Base-by-base conservation (phyloP, 2,888 invertebrate species). In the Zhuqinia jingwanae region DNA sequence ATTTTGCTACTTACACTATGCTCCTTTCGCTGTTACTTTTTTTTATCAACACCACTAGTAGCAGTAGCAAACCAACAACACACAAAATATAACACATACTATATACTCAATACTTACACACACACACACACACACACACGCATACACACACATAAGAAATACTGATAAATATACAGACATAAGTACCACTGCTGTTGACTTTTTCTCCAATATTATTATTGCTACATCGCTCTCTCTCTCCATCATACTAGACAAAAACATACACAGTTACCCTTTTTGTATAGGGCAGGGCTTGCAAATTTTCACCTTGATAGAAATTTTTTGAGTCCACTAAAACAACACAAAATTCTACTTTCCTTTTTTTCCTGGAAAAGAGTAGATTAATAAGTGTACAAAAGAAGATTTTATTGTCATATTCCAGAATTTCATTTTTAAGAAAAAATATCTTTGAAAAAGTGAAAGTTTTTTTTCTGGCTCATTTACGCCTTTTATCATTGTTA, bases 201-300 rank as follows among this genome's bases (percentile, higher is more conserved):
- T 83, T 83, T 83, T 63, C 60, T 47, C 42, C 65, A 65, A 63
- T 83, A 63, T 83, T 83, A 63, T 83, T 76, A 75, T 76, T 73
- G 73, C 25, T 47, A 73, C 47, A 25, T 73, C 47, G 25, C 15
- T 65, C 47, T 50, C 15, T 65, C 45, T 13, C 50, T 36, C 22
- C 42, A 47, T 25, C 50, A 22, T 73, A 47, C n/a, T 50, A 73
- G 1, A 17, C 50, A 36, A 17, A 10, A 20, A 73, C 70, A 50
- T 17, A 73, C 70, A 83, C 58, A 30, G 53, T 63, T 63, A 73
- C 47, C 45, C 68, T 42, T 70, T 70, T 45, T 47, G 75, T 83
- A 83, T 83, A 83, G 82, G 82, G 82, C 82, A 83, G 82, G 82
- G 82, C 82, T 83, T 83, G 82, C 82, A 83, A 83, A 83, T 83